Percentiles rank a stretch among this genome's conserved stretches.
Evolutionary conservation across 2,113 vertebrate species (phyloP).

Genomic region (Saguinus imperator): DNA sequence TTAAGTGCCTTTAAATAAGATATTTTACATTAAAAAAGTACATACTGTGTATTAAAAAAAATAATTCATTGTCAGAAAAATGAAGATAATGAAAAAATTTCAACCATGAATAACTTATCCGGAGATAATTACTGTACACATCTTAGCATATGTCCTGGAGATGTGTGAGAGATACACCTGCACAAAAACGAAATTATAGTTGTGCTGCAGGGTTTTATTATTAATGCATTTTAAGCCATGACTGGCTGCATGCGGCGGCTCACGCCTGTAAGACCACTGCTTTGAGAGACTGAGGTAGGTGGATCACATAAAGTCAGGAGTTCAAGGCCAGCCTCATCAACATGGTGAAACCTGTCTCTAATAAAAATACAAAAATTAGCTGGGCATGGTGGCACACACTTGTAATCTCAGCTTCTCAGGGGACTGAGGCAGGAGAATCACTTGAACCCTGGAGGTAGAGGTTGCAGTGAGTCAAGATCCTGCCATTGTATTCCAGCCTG

Average conservation of each 20-base stretch:
- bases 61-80: background rate
- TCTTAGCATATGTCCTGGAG: background rate
- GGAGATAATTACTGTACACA: background rate
- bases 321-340: too few species aligned
- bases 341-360: too few species aligned
- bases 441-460: rapidly evolving
- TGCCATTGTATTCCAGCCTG: too few species aligned
- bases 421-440: too few species aligned
- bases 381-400: too few species aligned
- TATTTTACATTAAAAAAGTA: background rate
- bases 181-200: background rate
- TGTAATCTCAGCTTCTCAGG: too few species aligned
- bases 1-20: background rate
- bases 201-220: background rate
- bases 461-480: too few species aligned
- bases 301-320: too few species aligned
- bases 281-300: too few species aligned
- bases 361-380: too few species aligned
- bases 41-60: background rate
- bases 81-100: background rate
- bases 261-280: too few species aligned
- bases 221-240: background rate
- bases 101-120: background rate
- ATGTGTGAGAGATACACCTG: background rate
- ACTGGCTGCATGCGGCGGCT: too few species aligned